Percentiles rank a stretch among this genome's conserved stretches.
phyloP scores from a whole-genome alignment of 2,113 vertebrate species.

The Pseudorectes ferrugineus region DNA sequence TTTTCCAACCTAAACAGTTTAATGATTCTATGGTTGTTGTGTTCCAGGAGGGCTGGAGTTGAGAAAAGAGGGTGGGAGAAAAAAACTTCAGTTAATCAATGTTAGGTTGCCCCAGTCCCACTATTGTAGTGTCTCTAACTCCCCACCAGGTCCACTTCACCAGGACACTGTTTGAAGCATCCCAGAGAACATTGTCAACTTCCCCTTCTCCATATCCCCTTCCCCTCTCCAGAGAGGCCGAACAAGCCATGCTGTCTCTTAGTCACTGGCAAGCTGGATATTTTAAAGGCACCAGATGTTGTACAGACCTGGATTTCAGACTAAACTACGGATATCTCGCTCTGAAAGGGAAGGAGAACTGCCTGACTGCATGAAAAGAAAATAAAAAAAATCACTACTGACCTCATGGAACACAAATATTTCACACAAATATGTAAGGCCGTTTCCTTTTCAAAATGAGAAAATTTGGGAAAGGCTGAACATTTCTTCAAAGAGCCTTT shows the following conservation, averaged over 20 bases:
- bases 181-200: neutral
- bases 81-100: neutral
- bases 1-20: neutral
- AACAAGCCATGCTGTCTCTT: neutral
- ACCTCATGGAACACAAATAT: neutral
- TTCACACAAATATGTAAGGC: conserved; percentile 18
- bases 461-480: conserved; percentile 14
- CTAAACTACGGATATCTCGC: neutral
- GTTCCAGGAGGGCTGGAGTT: neutral
- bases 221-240: neutral
- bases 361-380: neutral
- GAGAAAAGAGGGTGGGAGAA: neutral
- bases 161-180: neutral
- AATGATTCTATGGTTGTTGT: neutral
- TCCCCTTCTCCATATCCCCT: neutral
- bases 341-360: neutral
- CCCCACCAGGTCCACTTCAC: neutral
- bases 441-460: conserved; percentile 37
- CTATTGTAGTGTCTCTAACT: neutral
- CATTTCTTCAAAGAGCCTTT: neutral
- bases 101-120: neutral
- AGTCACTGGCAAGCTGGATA: neutral
- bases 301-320: neutral
- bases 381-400: neutral
- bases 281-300: neutral